Evolutionary conservation across 2,888 invertebrate genomes (phyloP).

Genomic region (Lasioglossum vierecki): DNA sequence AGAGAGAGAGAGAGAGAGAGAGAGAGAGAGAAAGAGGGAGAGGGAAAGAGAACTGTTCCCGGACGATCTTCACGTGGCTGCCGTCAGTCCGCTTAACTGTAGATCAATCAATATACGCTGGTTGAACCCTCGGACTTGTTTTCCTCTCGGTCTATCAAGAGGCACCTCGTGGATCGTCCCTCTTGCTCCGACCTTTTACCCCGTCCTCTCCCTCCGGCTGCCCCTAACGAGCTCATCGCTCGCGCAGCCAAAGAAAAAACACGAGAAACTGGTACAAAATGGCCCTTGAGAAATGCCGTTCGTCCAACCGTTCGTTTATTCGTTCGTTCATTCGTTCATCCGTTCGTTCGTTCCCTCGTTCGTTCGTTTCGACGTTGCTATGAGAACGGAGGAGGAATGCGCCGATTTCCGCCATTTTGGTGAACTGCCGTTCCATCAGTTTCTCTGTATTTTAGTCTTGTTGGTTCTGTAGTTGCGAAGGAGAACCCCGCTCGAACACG

Average conservation of each 20-base stretch:
- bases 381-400: conserved; percentile 48
- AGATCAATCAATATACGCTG: conserved; percentile 81
- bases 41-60: conserved; percentile 48
- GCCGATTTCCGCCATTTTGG: conserved; percentile 41
- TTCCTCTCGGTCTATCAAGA: conserved; percentile 14
- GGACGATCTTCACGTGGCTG: conserved; percentile 71
- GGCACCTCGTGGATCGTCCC: conserved; percentile 22
- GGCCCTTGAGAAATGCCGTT: conserved; percentile 77
- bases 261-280: conserved; percentile 80
- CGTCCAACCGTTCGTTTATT: conserved; percentile 54
- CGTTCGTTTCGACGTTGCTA: conserved; percentile 10
- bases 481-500: no score
- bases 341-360: background rate
- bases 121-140: conserved; percentile 69
- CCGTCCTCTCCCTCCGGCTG: conserved; percentile 65
- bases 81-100: conserved; percentile 79
- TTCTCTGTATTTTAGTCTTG: background rate
- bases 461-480: background rate
- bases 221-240: conserved; percentile 81
- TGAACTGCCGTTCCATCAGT: conserved; percentile 3
- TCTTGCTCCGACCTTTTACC: conserved; percentile 57
- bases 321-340: conserved; percentile 25
- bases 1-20: background rate
- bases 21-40: background rate
- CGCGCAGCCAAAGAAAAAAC: conserved; percentile 73